These are phyloP conservation scores for Halcyon smyrnensis DNA, from an alignment of 2,797 vertebrate genomes.

Conservation along the genomic window DNA sequence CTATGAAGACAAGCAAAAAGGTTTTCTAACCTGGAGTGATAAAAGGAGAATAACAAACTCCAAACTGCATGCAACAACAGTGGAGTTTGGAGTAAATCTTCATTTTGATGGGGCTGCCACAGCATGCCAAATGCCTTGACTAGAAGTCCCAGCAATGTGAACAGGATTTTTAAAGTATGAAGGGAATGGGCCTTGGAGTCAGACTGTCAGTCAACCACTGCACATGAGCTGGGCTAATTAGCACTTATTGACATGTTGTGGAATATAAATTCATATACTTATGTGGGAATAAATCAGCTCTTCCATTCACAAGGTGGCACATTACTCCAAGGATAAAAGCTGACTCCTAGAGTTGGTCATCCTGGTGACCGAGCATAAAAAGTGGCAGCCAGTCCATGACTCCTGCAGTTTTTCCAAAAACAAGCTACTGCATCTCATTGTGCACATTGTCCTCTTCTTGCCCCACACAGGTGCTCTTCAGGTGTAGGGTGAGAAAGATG, in stretches of 20 bases:
- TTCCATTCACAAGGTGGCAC: background rate
- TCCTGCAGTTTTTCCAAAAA: background rate
- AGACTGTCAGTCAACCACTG: background rate
- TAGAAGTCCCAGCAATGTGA: fast-evolving
- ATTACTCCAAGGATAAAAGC: background rate
- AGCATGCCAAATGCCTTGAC: background rate
- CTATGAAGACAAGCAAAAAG: background rate
- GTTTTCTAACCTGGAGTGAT: background rate
- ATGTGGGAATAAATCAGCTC: background rate
- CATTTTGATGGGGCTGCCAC: fast-evolving
- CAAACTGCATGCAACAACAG: background rate
- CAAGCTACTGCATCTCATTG: background rate
- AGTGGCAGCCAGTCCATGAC: background rate
- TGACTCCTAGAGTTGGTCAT: background rate
- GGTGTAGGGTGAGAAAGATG: background rate
- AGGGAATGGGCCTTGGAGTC: background rate
- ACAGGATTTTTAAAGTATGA: background rate
- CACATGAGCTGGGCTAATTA: background rate
- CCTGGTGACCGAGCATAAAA: background rate
- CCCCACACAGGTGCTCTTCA: background rate
- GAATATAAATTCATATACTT: background rate
- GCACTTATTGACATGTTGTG: background rate
- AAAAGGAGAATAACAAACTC: background rate
- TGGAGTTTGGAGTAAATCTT: background rate
- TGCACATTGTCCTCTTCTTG: background rate